Evolutionary conservation across 2,797 vertebrate genomes (phyloP), one percentile per base, ranked within the genome.

Genomic region (Thunnus albacares): DNA sequence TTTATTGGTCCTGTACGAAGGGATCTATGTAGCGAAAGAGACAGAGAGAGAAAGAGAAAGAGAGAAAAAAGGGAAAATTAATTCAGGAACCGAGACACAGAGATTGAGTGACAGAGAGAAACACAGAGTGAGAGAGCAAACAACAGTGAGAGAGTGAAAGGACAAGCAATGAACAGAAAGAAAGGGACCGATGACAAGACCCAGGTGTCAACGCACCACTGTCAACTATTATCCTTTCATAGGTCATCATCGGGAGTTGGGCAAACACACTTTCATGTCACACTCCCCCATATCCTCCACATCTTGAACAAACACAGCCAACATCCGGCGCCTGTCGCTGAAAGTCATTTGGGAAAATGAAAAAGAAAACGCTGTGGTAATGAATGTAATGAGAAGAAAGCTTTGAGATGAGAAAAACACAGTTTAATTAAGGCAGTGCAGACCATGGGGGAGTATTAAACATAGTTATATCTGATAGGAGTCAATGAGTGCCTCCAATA

Each of bases 361-460:
- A 85, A 81, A 86, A 79, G 77, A 88, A 85, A 84, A 86, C 83
- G 57, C 53, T 5, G 38, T 72, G 80, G 79, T 79, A 76, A 90
- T 89, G 75, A 90, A 74, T 51, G 70, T 69, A 90, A 85, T 65
- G 86, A 88, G 69, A 83, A 75, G 58, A 85, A 82, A 60, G 67
- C 79, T 77, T 61, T 61, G 70, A 84, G 69, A 84, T 75, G 72
- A 73, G 63, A 71, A 79, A 24, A 76, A 67, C 75, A 51, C 64
- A 26, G 80, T 89, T 90, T 92, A 89, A 90, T 91, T 89, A 93
- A 85, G 85, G 79, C 83, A 47, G 30, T 24, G 52, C 49, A 24
- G 65, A 78, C 81, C 85, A 68, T 38, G 38, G 86, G 79, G 77
- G 80, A 67, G 69, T 55, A 75, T 77, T 81, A 80, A 80, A 77